These are phyloP conservation scores for Sebastes aleutianus DNA, from an alignment of 2,797 vertebrate genomes.

Conservation along the genomic window DNA sequence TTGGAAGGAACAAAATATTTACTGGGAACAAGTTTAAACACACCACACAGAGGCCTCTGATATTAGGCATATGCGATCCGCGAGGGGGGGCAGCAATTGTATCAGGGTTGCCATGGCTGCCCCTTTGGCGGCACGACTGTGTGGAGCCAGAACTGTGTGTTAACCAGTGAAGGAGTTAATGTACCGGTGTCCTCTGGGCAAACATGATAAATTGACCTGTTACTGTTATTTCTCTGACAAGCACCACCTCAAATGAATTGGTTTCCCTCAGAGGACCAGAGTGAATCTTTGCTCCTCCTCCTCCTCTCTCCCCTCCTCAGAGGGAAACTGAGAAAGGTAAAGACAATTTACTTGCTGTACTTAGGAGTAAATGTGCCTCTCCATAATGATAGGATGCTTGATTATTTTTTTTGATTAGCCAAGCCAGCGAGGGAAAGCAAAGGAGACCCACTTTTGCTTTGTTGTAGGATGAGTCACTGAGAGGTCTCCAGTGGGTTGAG, in stretches of 20 bases:
- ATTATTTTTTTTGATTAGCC: not conserved
- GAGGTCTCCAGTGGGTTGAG: slow-evolving; percentile 12
- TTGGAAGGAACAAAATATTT: too few species aligned
- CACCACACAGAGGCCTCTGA: too few species aligned
- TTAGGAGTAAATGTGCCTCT: slow-evolving; percentile 19
- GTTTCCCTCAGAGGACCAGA: not conserved
- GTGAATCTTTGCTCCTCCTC: not conserved
- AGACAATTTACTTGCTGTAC: slow-evolving; percentile 3
- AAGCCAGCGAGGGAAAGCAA: not conserved
- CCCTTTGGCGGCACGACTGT: not conserved
- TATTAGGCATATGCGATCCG: too few species aligned
- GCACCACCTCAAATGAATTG: not conserved
- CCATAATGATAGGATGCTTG: not conserved
- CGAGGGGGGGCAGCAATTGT: not conserved
- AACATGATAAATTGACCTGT: slow-evolving; percentile 16
- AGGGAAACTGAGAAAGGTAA: slow-evolving; percentile 3
- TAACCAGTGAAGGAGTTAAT: slow-evolving; percentile 1
- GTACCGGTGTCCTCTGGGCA: not conserved
- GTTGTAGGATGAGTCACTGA: slow-evolving; percentile 30
- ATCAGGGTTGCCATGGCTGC: not conserved
- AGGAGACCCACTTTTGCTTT: slow-evolving; percentile 12
- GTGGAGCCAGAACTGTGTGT: not conserved
- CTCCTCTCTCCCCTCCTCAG: not conserved
- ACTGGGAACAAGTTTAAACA: too few species aligned
- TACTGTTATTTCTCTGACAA: slow-evolving; percentile 14